phyloP scores from a whole-genome alignment of 2,888 invertebrate species.

The Drosophila macrospina region DNA sequence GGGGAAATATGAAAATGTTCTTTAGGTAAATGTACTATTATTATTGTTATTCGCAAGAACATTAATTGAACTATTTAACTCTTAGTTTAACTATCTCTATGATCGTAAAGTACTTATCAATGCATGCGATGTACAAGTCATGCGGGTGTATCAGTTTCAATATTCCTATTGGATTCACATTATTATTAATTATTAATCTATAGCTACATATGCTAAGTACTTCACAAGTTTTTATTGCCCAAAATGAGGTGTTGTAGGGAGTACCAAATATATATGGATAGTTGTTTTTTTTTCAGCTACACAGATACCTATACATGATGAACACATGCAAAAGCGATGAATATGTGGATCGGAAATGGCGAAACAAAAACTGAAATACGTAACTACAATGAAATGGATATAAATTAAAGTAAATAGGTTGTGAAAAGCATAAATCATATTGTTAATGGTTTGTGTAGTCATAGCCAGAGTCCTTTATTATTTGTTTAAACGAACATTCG shows the following conservation, averaged over 20 bases:
- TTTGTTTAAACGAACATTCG: slow-evolving; percentile 40
- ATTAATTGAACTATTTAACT: not conserved
- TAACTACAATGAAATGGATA: slow-evolving; percentile 46
- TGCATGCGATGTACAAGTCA: no score
- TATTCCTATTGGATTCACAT: not conserved
- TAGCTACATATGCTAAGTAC: no score
- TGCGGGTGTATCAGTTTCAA: not conserved
- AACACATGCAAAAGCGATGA: slow-evolving; percentile 53
- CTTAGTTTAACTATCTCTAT: no score
- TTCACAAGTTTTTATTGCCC: not conserved
- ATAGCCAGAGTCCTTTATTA: slow-evolving; percentile 48
- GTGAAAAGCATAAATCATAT: slow-evolving; percentile 70
- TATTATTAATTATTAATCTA: no score
- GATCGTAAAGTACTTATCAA: not conserved
- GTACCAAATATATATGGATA: not conserved
- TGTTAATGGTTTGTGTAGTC: slow-evolving; percentile 62
- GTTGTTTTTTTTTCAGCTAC: slow-evolving; percentile 19
- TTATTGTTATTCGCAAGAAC: slow-evolving; percentile 19
- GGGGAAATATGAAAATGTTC: slow-evolving; percentile 16
- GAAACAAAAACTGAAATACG: slow-evolving; percentile 19
- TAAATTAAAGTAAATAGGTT: slow-evolving; percentile 70
- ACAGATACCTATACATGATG: slow-evolving; percentile 18
- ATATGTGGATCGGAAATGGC: slow-evolving; percentile 27
- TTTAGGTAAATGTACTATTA: slow-evolving; percentile 34
- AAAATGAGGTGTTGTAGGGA: slow-evolving; percentile 8